These are phyloP conservation scores for Drosophila repletoides DNA, from an alignment of 1,140 invertebrate species.

Conservation along the genomic window DNA sequence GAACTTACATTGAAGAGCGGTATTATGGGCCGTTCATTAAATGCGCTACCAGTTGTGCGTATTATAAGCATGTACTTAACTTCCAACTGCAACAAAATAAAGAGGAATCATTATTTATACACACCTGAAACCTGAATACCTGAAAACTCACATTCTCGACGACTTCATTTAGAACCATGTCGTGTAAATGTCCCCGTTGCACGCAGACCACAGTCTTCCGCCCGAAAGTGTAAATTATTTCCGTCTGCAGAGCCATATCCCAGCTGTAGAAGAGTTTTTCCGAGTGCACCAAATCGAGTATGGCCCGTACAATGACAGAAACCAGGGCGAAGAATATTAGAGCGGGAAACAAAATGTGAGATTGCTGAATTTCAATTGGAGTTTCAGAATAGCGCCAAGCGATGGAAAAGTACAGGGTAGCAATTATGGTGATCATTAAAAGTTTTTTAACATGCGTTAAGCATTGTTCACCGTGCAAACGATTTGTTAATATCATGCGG, in stretches of 20 bases:
- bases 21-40: slow-evolving; percentile 46
- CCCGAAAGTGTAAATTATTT: slow-evolving; percentile 79
- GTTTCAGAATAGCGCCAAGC: slow-evolving; percentile 1
- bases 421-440: slow-evolving; percentile 22
- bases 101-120: no score
- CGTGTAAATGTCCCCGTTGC: slow-evolving; percentile 83
- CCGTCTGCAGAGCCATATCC: slow-evolving; percentile 84
- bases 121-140: no score
- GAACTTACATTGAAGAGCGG: slow-evolving; percentile 56
- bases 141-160: slow-evolving; percentile 83
- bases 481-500: slow-evolving; percentile 57
- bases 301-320: slow-evolving; percentile 23
- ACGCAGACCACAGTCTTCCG: slow-evolving; percentile 80
- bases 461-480: slow-evolving; percentile 39
- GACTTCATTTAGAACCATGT: slow-evolving; percentile 86
- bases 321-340: slow-evolving; percentile 1
- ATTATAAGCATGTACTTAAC: slow-evolving; percentile 82
- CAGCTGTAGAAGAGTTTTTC: slow-evolving; percentile 84
- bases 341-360: slow-evolving; percentile 45
- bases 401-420: slow-evolving; percentile 29
- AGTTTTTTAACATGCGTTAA: slow-evolving; percentile 39
- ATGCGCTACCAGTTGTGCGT: slow-evolving; percentile 68
- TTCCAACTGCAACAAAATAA: slow-evolving; percentile 82
- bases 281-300: slow-evolving; percentile 50
- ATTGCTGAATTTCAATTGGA: slow-evolving; percentile 6